These are phyloP conservation scores for Clarias laeviceps DNA, from an alignment of 2,797 vertebrate species.

Conservation along the genomic window DNA sequence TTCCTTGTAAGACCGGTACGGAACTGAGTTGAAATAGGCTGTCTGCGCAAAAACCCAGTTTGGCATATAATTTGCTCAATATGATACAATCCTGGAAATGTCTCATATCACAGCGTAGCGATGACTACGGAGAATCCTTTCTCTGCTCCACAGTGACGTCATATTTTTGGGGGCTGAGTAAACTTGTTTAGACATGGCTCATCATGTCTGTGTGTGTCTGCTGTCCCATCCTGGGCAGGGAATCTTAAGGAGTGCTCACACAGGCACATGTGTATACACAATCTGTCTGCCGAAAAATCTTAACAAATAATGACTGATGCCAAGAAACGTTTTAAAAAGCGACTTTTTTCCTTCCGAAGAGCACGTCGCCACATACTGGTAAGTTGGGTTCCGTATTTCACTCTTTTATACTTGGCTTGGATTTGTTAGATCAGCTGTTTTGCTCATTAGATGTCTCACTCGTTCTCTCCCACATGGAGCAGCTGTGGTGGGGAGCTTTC, in stretches of 20 bases:
- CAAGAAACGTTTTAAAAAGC: slow-evolving; percentile 77
- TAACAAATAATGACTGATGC: slow-evolving; percentile 20
- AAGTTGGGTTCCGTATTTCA: slow-evolving; percentile 65
- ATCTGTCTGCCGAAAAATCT: slow-evolving; percentile 62
- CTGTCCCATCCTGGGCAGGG: slow-evolving; percentile 68
- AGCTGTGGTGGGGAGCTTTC: slow-evolving; percentile 43
- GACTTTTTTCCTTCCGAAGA: slow-evolving; percentile 76
- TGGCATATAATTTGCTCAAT: slow-evolving; percentile 63
- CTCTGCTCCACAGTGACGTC: slow-evolving; percentile 9
- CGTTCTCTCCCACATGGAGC: slow-evolving; percentile 30
- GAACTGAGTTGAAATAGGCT: slow-evolving; percentile 15
- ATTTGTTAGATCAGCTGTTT: slow-evolving; percentile 75
- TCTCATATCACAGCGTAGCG: slow-evolving; percentile 13
- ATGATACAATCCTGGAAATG: slow-evolving; percentile 59
- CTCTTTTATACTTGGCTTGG: slow-evolving; percentile 33
- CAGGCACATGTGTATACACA: slow-evolving; percentile 47
- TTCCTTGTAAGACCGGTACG: slow-evolving; percentile 14
- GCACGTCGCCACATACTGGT: slow-evolving; percentile 70
- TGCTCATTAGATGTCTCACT: slow-evolving; percentile 64
- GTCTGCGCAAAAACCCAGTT: slow-evolving; percentile 1
- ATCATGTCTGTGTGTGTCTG: slow-evolving; percentile 46
- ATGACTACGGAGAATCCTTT: slow-evolving; percentile 37
- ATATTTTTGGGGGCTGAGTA: slow-evolving; percentile 57
- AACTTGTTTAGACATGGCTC: slow-evolving; percentile 83
- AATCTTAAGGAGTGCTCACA: slow-evolving; percentile 75